A percentile compares a stretch with the other conserved stretches of the same genome.
These are phyloP conservation scores for Pollimyrus isidori DNA, from an alignment of 2,113 vertebrate species.

Conservation along the genomic window DNA sequence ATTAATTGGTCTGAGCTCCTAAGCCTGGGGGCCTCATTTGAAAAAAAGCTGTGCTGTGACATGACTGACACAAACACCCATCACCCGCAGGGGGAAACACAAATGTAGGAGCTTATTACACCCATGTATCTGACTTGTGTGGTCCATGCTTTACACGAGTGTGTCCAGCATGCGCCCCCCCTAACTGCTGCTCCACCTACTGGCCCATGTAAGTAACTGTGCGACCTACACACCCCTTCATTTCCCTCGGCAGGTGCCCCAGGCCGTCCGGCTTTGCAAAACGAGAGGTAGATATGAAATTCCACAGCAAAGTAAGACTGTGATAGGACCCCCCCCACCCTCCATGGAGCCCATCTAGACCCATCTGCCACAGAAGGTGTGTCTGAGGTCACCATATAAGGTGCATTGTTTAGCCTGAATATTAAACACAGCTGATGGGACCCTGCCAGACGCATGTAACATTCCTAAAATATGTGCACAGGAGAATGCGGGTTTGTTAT, in stretches of 20 bases:
- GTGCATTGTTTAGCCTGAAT: slow-evolving; percentile 28
- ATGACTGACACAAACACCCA: background rate
- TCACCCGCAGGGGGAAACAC: background rate
- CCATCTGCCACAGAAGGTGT: background rate
- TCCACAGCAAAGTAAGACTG: background rate
- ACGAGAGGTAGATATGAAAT: background rate
- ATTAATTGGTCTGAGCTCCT: background rate
- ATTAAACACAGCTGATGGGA: slow-evolving; percentile 25
- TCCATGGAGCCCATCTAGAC: background rate
- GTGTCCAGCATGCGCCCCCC: background rate
- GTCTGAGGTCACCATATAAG: slow-evolving; percentile 19
- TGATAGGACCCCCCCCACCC: background rate
- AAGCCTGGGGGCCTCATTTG: background rate
- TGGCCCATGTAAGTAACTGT: background rate
- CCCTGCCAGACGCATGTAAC: slow-evolving; percentile 22
- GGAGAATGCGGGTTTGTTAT: slow-evolving; percentile 35
- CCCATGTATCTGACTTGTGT: background rate
- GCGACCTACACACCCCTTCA: background rate
- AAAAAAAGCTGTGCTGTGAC: background rate
- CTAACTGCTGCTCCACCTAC: background rate
- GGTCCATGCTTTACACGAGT: background rate
- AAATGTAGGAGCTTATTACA: background rate
- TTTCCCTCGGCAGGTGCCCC: background rate
- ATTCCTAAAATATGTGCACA: slow-evolving; percentile 27
- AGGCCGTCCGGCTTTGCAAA: background rate